Base-by-base conservation (phyloP, 2,797 vertebrate genomes). In the Darevskia nairensis region DNA sequence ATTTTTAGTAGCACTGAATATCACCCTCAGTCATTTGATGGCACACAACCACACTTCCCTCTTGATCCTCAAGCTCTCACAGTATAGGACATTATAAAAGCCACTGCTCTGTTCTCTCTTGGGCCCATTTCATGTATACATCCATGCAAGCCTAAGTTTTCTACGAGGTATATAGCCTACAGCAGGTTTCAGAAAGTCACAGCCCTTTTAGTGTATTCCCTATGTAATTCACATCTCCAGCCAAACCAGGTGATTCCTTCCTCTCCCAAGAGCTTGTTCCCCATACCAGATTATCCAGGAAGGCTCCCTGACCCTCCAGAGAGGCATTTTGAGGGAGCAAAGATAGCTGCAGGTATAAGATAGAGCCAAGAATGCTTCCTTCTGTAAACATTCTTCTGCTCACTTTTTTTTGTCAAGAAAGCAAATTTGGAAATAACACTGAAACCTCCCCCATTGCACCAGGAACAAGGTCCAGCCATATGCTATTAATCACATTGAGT, bases 361-460 rank as follows among this genome's bases (percentile, higher is more conserved):
- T 8, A 8, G 29, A 44, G 11, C 61, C 11, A 19, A 32, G 32
- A 68, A 50, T 23, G 8, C 32, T 50, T 71, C 89, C 78, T 88
- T 55, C 17, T 23, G 80, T 85, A 93, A 89, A 35, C 85, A 29
- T 78, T 90, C 90, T 83, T 90, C 88, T 91, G 74, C 29, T 93
- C 90, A 69, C 8, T 66, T 82, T 82, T 80, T 50, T 91, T 88
- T 76, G 75, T 94, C 32, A 80, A 81, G 59, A 77, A 92, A 50
- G 85, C 27, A 88, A 90, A 29, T 71, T 93, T 93, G 93, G 92
- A 82, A 93, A 91, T 41, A 92, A 89, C 50, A 59, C 10, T 93
- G 92, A 91, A 92, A 88, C 11, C 8, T 89, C 86, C 85, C 90
- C 88, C 90, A 64, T 71, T 89, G 3, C 39, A 92, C 92, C 91